These are phyloP conservation scores for Drosophila testacea DNA, from an alignment of 2,888 invertebrate genomes.

Conservation along the genomic window DNA sequence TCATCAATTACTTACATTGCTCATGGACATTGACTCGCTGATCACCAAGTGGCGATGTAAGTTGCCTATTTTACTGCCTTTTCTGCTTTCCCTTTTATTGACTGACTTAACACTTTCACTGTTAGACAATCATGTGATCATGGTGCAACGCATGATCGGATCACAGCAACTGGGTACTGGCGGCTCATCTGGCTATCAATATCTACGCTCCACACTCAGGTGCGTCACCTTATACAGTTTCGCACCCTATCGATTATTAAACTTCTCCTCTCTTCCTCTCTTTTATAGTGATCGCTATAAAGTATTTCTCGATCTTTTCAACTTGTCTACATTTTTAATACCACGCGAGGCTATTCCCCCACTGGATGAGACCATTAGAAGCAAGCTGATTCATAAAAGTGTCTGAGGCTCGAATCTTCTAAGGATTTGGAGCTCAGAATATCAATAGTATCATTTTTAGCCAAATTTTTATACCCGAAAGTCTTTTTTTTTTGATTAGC, in stretches of 20 bases:
- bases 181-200: conserved; percentile 99
- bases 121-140: conserved; percentile 98
- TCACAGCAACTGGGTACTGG: conserved; percentile 98
- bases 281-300: conserved; percentile 96
- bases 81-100: conserved; percentile 5
- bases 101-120: conserved; percentile 47
- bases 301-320: conserved; percentile 98
- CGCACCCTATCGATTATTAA: conserved; percentile 4
- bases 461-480: neutral
- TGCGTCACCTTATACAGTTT: conserved; percentile 82
- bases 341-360: conserved; percentile 96
- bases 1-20: conserved; percentile 95
- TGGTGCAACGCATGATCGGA: conserved; percentile 99
- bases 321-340: conserved; percentile 97
- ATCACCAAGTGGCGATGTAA: conserved; percentile 99
- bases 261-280: neutral
- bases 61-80: conserved; percentile 73
- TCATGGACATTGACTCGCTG: conserved; percentile 99
- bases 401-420: conserved; percentile 16
- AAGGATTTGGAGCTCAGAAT: neutral
- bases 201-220: conserved; percentile 98
- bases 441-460: conserved; percentile 6
- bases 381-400: conserved; percentile 74
- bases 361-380: conserved; percentile 91
- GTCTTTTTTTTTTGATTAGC: no score